These are phyloP conservation scores for Strigamia crassipes DNA, from an alignment of 2,888 invertebrate genomes.

Conservation along the genomic window DNA sequence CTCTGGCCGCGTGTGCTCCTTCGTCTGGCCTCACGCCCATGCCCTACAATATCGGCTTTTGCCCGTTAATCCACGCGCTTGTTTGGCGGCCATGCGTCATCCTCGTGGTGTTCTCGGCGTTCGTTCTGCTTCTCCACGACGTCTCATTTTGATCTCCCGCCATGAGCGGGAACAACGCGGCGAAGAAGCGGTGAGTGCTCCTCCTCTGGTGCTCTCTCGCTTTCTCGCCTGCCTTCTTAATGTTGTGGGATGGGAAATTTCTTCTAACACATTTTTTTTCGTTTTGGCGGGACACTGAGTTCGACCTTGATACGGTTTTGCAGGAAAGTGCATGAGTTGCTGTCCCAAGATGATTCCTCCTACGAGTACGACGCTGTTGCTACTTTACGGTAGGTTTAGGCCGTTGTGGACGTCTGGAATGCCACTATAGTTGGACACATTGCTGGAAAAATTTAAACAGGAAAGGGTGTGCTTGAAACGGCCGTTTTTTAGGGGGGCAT, in stretches of 20 bases:
- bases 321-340: neutral
- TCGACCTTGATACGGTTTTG: constrained; percentile 10
- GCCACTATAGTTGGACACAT: neutral
- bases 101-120: neutral
- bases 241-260: neutral
- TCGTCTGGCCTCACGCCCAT: constrained; percentile 13
- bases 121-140: neutral
- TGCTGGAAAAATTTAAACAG: neutral
- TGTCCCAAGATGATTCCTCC: neutral
- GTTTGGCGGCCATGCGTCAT: constrained; percentile 11
- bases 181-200: constrained; percentile 10
- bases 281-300: neutral
- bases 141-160: neutral
- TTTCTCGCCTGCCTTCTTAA: neutral
- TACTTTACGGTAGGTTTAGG: neutral
- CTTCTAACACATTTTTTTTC: neutral
- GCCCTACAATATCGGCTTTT: neutral
- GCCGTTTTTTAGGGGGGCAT: neutral
- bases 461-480: neutral
- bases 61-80: constrained; percentile 10
- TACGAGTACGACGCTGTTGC: neutral
- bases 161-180: neutral
- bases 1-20: constrained; percentile 22
- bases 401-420: neutral
- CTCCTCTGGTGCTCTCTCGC: neutral